Evolutionary conservation across 2,797 vertebrate species (phyloP).

Genomic region (Alfaro cultratus): DNA sequence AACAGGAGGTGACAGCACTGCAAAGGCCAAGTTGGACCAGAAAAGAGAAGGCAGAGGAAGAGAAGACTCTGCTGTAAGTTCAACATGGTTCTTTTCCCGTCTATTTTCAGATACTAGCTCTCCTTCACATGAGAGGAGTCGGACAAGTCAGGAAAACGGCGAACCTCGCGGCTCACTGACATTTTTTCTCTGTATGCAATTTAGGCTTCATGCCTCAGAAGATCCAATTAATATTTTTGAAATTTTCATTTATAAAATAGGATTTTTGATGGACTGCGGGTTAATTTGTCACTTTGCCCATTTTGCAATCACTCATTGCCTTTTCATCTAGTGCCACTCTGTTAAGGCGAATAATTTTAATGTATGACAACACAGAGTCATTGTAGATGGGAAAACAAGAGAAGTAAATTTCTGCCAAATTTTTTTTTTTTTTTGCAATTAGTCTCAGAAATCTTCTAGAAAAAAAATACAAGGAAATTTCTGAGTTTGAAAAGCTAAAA

Average conservation of each 20-base stretch:
- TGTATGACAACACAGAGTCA: no score
- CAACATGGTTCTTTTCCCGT: slow-evolving; percentile 2
- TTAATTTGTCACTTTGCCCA: not conserved
- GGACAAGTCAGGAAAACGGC: not conserved
- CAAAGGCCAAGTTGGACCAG: slow-evolving; percentile 53
- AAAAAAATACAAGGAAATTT: no score
- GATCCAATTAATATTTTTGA: not conserved
- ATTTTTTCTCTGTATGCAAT: not conserved
- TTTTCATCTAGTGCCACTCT: not conserved
- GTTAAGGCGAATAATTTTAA: not conserved
- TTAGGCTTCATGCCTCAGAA: not conserved
- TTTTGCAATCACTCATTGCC: not conserved
- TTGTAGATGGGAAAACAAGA: no score
- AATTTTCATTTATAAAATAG: not conserved
- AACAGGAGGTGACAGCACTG: slow-evolving; percentile 53
- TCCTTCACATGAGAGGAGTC: slow-evolving; percentile 10
- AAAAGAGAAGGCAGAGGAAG: slow-evolving; percentile 29
- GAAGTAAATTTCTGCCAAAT: no score
- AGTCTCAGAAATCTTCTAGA: no score
- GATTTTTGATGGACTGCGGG: not conserved
- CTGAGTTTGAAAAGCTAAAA: no score
- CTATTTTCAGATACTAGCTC: not conserved
- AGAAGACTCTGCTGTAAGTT: slow-evolving; percentile 24
- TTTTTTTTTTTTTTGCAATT: no score
- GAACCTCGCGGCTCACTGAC: not conserved